Evolutionary conservation across 2,888 invertebrate species (phyloP), one percentile per base, ranked within the genome.

Genomic region (Andrena marginata): DNA sequence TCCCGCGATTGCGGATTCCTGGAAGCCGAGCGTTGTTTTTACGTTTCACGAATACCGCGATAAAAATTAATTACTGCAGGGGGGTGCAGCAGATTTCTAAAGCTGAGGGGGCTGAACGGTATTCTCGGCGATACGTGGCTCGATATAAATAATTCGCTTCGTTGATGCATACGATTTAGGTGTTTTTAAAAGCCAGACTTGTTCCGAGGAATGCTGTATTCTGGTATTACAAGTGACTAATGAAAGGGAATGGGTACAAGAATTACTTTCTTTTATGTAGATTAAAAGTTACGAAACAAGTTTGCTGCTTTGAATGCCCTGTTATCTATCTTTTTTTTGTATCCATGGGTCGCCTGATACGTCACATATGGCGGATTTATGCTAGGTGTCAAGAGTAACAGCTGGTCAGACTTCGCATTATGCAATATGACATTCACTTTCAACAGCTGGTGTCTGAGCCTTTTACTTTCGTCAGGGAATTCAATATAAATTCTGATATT

Each of bases 351-450:
- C 49, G 0, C 5, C 0, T 5, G 5, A 42, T 16, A 20, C 8
- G 3, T 26, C 26, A 49, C 54, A 70, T 71, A 56, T 67, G 56
- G 13, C n/a, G 10, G 4, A 64, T 26, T 64, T 68, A 49, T 60
- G 49, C 48, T 13, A 42, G 2, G 59, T 73, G 54, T 75, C 60
- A 71, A 42, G 7, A 65, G 23, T 67, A 85, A 84, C 82, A 87
- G 86, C 81, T 86, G 86, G 82, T 81, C 64, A 33, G 48, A 54
- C 60, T 83, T 72, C 63, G 63, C 62, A 60, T 89, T 89, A 86
- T 69, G 75, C 83, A 91, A 91, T 74, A n/a, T 65, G 67, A 82
- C 82, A 84, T 89, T 85, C 69, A 80, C 69, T 89, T 86, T 84
- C 54, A 85, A 68, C 59, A 87, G 67, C 77, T 82, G 68, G 76